A percentile compares a stretch with the other conserved stretches of the same genome.
Conservation (phyloP, 2,888 invertebrate genomes). For the Oscheius sp. region DNA sequence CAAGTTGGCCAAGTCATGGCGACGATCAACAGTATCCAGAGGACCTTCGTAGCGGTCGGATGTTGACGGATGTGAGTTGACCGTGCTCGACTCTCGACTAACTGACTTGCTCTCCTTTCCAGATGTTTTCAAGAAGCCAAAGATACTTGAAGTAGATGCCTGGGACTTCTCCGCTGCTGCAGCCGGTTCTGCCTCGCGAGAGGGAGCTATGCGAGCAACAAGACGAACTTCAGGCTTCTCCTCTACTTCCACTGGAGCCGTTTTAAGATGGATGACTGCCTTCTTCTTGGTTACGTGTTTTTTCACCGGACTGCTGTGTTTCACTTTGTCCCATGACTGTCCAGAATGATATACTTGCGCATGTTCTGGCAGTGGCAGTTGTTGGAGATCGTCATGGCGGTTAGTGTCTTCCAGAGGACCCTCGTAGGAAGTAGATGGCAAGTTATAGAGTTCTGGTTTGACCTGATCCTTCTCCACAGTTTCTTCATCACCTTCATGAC, state of each 20-base stretch:
- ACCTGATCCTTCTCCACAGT: slow-evolving; percentile 33
- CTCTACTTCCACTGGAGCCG: slow-evolving; percentile 30
- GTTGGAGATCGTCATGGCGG: slow-evolving; percentile 36
- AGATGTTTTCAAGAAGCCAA: slow-evolving; percentile 25
- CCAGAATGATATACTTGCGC: slow-evolving; percentile 49
- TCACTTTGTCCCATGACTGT: slow-evolving; percentile 40
- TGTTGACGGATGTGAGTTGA: background rate
- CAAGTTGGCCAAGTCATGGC: slow-evolving; percentile 11
- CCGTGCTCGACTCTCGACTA: background rate
- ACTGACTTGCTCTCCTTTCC: background rate
- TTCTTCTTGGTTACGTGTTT: slow-evolving; percentile 24
- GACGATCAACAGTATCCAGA: slow-evolving; percentile 21
- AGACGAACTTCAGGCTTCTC: slow-evolving; percentile 37
- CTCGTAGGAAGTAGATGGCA: slow-evolving; percentile 39
- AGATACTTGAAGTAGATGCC: background rate
- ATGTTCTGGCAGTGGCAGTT: slow-evolving; percentile 35
- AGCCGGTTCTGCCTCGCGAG: slow-evolving; percentile 31
- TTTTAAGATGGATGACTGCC: slow-evolving; percentile 4
- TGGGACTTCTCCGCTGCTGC: background rate
- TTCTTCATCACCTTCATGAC: slow-evolving; percentile 46
- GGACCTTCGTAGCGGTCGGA: slow-evolving; percentile 22
- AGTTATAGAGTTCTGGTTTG: slow-evolving; percentile 34
- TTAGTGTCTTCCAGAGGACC: slow-evolving; percentile 44
- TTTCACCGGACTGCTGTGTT: slow-evolving; percentile 27
- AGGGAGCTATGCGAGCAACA: slow-evolving; percentile 35